Evolutionary conservation across 1,140 invertebrate species (phyloP), one percentile per base, ranked within the genome.

Genomic region (Drosophila suzukii): DNA sequence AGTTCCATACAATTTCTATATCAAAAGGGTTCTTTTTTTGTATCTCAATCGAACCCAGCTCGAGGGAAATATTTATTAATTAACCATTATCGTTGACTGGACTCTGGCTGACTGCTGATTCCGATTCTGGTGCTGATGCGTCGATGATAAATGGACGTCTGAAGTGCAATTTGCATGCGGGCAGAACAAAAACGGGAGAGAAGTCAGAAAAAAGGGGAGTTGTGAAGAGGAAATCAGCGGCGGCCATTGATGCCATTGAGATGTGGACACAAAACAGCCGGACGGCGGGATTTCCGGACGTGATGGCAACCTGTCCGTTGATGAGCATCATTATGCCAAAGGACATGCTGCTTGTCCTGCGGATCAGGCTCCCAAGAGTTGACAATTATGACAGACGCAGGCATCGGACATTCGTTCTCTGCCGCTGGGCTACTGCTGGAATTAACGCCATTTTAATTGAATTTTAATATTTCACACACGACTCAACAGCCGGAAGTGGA

Each of bases 401-500:
- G 51, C 67, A 71, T 27, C 27, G 70, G 67, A 55, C 79, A 68
- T 76, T 73, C 75, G 78, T 75, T 34, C 32, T 34, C 32, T 10
- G 32, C 32, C 32, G 13, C 27, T 46, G 46, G 17, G 39, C 63
- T 70, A 54, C 83, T 73, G 78, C 83, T 81, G 75, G 77, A 88
- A 91, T 91, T 91, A 91, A 91, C 89, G 89, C 81, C 81, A 89
- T 91, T 91, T 91, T 91, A 91, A 91, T 91, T 91, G 89, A 91
- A 91, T 91, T 91, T 91, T 91, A 91, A 91, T 91, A 91, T 91
- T 91, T 91, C 79, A 91, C 89, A 89, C 78, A 91, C 73, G 73
- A 76, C 73, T 76, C 84, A 70, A 79, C 79, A 73, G 71, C 67
- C 82, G 81, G 81, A 86, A 86, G 63, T 81, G 82, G 68, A 61